Evolutionary conservation across 1,140 invertebrate species (phyloP), one percentile per base, ranked within the genome.

Genomic region (Drosophila albomicans): DNA sequence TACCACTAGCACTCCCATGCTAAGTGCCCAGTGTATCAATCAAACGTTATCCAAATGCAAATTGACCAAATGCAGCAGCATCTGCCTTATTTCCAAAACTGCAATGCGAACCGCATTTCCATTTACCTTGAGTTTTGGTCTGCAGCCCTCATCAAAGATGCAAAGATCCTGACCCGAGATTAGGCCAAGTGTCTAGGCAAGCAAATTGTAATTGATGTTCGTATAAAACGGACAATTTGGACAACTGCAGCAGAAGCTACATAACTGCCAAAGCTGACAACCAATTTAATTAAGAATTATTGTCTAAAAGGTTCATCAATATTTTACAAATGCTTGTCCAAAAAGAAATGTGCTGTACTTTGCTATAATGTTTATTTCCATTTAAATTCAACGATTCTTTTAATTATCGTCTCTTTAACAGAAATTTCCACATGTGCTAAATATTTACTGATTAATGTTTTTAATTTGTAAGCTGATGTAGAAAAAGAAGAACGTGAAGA

Each of bases 21-120:
- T 63, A 75, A 75, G 66, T 75, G 72, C 66, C 45, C 32, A 11
- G 11, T 52, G 51, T 63, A 69, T 82, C 81, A 86, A 88, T 81
- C 79, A 79, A 86, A 82, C 66, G 79, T 79, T 88, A 88, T 82
- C 75, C 76, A 86, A 86, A 86, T 86, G 79, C 77, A 82, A 86
- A 86, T 87, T 87, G 79, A 79, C 75, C 82, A 87, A 82, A 76
- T 87, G 82, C 64, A 86, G 67, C 78, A 43, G 32, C 56, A 46
- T 43, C 65, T 69, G 61, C 56, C 52, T n/a, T 35, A 75, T 66
- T 75, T 70, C 81, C 62, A 64, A 64, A 62, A 46, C 73, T 61
- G 67, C 62, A 68, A 51, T 70, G 62, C 38, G 77, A 78, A 82
- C 82, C 84, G 64, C 84, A 87, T 80, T 80, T 87, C 80, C 82